phyloP scores from a whole-genome alignment of 2,888 invertebrate genomes.

The Drosophila hawaiiensis region DNA sequence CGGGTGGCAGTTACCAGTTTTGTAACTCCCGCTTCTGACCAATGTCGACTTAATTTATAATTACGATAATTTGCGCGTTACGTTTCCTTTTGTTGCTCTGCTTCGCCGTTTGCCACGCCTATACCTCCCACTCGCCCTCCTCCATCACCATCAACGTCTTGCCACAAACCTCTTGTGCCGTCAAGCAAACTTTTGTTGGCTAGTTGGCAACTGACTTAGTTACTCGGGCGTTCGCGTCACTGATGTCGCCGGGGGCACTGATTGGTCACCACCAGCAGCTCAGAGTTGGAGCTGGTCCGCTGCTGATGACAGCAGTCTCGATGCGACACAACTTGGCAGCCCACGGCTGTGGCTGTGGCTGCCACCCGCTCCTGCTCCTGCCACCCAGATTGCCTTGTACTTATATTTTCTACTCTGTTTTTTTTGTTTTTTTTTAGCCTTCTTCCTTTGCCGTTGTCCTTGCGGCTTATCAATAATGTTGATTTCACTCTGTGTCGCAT shows the following conservation, averaged over 20 bases:
- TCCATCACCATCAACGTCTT: neutral
- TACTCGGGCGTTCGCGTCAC: slow-evolving; percentile 16
- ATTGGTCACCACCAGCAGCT: slow-evolving; percentile 49
- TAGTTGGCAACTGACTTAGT: slow-evolving; percentile 65
- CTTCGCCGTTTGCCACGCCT: slow-evolving; percentile 13
- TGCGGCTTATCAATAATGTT: slow-evolving; percentile 83
- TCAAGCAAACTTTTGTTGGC: slow-evolving; percentile 58
- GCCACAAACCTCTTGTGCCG: slow-evolving; percentile 4
- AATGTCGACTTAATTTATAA: slow-evolving; percentile 80
- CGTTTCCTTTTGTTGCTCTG: slow-evolving; percentile 76
- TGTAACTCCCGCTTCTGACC: slow-evolving; percentile 45
- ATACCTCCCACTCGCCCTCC: neutral
- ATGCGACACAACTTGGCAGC: slow-evolving; percentile 11
- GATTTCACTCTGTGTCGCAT: slow-evolving; percentile 81
- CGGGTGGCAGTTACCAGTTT: slow-evolving; percentile 39
- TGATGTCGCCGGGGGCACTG: slow-evolving; percentile 48
- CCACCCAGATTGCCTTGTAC: neutral
- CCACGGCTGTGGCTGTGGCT: slow-evolving; percentile 15
- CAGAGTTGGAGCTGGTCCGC: slow-evolving; percentile 20
- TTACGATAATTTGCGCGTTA: slow-evolving; percentile 80
- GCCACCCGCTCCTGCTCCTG: neutral
- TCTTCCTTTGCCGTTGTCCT: slow-evolving; percentile 69
- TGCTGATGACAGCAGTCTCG: slow-evolving; percentile 45
- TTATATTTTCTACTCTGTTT: slow-evolving; percentile 10
- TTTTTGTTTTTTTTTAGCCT: slow-evolving; percentile 1